Evolutionary conservation across 2,113 vertebrate species (phyloP).

Genomic region (Solea senegalensis): DNA sequence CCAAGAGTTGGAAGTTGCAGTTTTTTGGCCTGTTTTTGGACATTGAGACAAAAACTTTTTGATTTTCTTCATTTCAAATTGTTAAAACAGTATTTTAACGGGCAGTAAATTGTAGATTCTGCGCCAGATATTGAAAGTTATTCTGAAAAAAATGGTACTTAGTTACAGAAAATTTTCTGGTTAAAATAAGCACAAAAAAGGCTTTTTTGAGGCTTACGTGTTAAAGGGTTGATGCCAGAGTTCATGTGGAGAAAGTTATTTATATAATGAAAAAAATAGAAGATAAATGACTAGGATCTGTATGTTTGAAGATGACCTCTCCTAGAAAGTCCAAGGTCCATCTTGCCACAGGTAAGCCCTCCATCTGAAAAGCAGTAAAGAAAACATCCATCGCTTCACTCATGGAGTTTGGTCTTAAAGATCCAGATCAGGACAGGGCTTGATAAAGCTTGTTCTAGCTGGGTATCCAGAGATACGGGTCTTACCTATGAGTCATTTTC

Average conservation of each 20-base stretch:
- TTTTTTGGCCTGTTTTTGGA: too few relatives aligned
- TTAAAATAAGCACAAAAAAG: too few relatives aligned
- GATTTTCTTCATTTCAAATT: too few relatives aligned
- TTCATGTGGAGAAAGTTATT: conserved; percentile 17
- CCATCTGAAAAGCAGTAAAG: conserved; percentile 61
- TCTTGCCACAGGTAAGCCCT: conserved; percentile 58
- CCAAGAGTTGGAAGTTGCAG: too few relatives aligned
- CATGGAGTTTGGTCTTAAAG: conserved; percentile 80
- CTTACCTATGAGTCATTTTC: conserved; percentile 85
- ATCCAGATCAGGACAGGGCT: conserved; percentile 75
- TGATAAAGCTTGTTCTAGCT: conserved; percentile 83
- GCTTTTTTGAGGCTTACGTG: too few relatives aligned
- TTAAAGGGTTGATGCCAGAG: conserved; percentile 34
- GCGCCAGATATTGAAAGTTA: too few relatives aligned
- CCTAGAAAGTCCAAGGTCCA: conserved; percentile 41
- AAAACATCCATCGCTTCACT: conserved; percentile 55
- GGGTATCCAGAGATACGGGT: conserved; percentile 80
- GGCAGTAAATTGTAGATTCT: too few relatives aligned
- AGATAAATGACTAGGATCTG: conserved; percentile 35
- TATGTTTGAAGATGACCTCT: conserved; percentile 54
- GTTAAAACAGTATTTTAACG: too few relatives aligned
- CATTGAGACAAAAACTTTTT: too few relatives aligned
- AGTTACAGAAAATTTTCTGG: too few relatives aligned
- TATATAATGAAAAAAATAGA: background rate
- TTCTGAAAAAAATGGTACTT: too few relatives aligned